phyloP scores from a whole-genome alignment of 92 coral and sea anemone genomes.

The Paragorgia papillata region DNA sequence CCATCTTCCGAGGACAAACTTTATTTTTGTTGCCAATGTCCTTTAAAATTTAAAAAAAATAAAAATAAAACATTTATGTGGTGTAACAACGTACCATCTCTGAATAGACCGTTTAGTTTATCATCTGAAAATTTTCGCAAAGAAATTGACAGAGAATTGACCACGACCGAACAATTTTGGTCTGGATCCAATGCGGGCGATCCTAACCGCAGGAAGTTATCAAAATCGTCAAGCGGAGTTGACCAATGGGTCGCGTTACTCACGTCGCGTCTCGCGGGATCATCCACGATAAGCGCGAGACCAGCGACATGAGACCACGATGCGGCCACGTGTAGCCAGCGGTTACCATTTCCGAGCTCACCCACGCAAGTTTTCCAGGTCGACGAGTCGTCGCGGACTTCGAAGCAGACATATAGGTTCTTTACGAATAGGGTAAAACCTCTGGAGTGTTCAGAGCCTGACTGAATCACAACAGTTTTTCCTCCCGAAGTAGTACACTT shows the following conservation, averaged over 20 bases:
- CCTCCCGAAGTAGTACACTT: background rate
- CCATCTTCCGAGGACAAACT: too few relatives aligned
- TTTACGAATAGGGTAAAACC: background rate
- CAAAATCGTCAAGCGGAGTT: background rate
- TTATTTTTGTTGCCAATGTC: too few relatives aligned
- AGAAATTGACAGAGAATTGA: constrained; percentile 13
- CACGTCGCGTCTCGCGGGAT: background rate
- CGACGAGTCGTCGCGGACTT: background rate
- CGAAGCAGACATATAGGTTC: constrained; percentile 1
- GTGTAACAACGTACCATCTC: background rate
- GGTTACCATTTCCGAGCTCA: background rate
- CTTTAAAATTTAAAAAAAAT: too few relatives aligned
- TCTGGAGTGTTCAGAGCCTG: background rate
- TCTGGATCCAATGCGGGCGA: too few relatives aligned
- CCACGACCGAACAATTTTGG: background rate
- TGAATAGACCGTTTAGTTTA: background rate
- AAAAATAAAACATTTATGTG: too few relatives aligned
- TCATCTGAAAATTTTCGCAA: constrained; percentile 1
- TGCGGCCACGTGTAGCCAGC: constrained; percentile 13
- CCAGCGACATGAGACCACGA: background rate
- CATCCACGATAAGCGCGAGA: constrained; percentile 3
- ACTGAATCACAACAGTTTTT: background rate
- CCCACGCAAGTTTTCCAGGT: background rate
- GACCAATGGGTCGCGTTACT: background rate
- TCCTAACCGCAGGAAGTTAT: constrained; percentile 1